A percentile compares a stretch with the other conserved stretches of the same genome.
Evolutionary conservation across 2,797 vertebrate species (phyloP).

Genomic region (Gobio occitaniae): DNA sequence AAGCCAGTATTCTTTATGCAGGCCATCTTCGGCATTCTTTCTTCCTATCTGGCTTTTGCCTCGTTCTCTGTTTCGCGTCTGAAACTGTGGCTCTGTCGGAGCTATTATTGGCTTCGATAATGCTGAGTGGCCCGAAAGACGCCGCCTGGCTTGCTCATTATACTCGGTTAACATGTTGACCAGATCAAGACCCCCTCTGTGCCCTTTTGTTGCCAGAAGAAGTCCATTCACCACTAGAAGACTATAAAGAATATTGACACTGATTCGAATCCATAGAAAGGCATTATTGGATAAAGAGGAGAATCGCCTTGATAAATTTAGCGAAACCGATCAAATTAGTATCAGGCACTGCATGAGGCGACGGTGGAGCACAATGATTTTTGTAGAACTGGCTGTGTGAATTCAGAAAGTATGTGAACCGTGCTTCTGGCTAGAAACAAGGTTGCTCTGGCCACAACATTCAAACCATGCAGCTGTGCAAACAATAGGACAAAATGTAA

Average conservation of each 20-base stretch:
- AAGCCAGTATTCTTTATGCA: constrained; percentile 49
- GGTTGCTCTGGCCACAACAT: constrained; percentile 50
- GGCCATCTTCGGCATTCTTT: constrained; percentile 17
- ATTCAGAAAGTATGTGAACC: constrained; percentile 48
- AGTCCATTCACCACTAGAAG: constrained; percentile 58
- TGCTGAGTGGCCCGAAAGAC: constrained; percentile 56
- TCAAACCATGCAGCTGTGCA: constrained; percentile 63
- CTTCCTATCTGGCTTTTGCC: constrained; percentile 38
- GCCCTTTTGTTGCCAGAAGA: constrained; percentile 56
- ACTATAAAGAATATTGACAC: constrained; percentile 52
- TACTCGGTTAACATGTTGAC: constrained; percentile 62
- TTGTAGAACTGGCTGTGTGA: constrained; percentile 28
- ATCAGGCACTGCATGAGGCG: constrained; percentile 20
- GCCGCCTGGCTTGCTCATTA: constrained; percentile 56
- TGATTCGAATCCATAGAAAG: constrained; percentile 30
- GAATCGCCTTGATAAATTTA: constrained; percentile 13
- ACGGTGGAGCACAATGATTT: constrained; percentile 20
- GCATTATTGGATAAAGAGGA: constrained; percentile 29
- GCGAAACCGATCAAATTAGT: constrained; percentile 37
- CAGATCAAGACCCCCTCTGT: constrained; percentile 65
- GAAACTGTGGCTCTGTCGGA: constrained; percentile 32
- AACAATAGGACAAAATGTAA: constrained; percentile 54
- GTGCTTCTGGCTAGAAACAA: constrained; percentile 48
- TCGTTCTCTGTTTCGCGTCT: constrained; percentile 18
- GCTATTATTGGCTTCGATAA: constrained; percentile 59